Conservation (phyloP, 2,888 invertebrate species). For the Lithosia quadra region DNA sequence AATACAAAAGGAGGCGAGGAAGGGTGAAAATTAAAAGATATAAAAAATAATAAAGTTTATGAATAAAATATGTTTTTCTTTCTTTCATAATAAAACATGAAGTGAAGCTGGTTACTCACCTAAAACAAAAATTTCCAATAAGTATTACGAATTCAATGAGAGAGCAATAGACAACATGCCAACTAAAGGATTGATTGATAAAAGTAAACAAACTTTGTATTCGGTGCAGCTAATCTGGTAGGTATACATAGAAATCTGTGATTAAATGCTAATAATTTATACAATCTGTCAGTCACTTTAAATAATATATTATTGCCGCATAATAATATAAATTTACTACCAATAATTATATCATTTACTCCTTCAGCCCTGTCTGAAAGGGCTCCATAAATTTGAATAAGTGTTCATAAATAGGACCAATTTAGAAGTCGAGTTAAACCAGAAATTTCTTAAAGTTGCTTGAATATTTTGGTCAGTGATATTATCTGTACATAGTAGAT, state of each 20-base stretch:
- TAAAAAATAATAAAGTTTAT: too few species aligned
- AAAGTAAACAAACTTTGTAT: too few species aligned
- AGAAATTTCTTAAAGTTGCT: neutral
- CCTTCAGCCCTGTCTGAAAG: slow-evolving; percentile 11
- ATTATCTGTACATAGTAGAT: slow-evolving; percentile 1
- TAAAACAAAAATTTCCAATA: too few species aligned
- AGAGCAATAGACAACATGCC: too few species aligned
- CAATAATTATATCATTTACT: slow-evolving; percentile 35
- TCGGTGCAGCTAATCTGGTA: too few species aligned
- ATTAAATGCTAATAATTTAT: slow-evolving; percentile 1
- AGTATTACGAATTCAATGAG: too few species aligned
- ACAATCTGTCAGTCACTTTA: slow-evolving; percentile 25
- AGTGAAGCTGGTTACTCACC: too few species aligned
- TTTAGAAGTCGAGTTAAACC: neutral
- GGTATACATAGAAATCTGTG: neutral
- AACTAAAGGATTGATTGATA: too few species aligned
- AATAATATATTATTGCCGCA: slow-evolving; percentile 27
- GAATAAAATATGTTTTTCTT: too few species aligned
- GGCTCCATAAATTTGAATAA: slow-evolving; percentile 14
- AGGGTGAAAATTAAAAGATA: too few species aligned
- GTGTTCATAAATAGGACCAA: slow-evolving; percentile 9
- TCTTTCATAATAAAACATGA: too few species aligned
- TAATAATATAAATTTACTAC: slow-evolving; percentile 39
- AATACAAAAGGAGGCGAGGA: too few species aligned
- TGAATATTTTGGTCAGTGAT: neutral